Evolutionary conservation across 1,140 invertebrate species (phyloP).

Genomic region (Centruroides sculpturatus): DNA sequence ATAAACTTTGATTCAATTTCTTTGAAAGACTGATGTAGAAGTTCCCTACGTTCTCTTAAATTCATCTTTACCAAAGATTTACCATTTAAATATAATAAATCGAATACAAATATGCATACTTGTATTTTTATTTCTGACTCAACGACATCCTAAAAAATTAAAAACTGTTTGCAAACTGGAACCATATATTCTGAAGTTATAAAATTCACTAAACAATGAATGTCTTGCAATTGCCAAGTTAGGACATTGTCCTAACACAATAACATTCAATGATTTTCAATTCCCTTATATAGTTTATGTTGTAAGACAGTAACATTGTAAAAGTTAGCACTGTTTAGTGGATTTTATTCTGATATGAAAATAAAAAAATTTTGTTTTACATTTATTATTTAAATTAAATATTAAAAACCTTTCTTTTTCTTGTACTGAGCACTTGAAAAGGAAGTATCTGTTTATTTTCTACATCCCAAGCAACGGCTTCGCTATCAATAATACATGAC

Average conservation of each 20-base stretch:
- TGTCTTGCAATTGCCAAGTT: no score
- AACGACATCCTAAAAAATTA: constrained; percentile 52
- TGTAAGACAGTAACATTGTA: no score
- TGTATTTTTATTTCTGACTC: constrained; percentile 87
- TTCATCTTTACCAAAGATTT: constrained; percentile 65
- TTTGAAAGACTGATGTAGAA: constrained; percentile 52
- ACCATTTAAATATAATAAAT: constrained; percentile 89
- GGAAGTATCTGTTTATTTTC: constrained; percentile 83
- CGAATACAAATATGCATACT: constrained; percentile 96
- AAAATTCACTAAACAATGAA: no score
- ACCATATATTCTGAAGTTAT: no score
- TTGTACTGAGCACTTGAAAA: constrained; percentile 90
- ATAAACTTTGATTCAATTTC: constrained; percentile 69
- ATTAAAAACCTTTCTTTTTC: constrained; percentile 72
- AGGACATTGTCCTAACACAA: no score
- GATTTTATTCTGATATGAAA: no score
- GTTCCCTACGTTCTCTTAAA: constrained; percentile 54
- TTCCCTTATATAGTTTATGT: no score
- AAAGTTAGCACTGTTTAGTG: no score
- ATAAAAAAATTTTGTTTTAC: no score
- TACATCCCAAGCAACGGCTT: constrained; percentile 92
- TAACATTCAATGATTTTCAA: no score
- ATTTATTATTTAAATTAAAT: neutral
- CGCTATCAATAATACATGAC: constrained; percentile 87
- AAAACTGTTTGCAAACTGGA: no score